Evolutionary conservation across 2,797 vertebrate genomes (phyloP), one percentile per base, ranked within the genome.

Genomic region (Microtus obscurus): DNA sequence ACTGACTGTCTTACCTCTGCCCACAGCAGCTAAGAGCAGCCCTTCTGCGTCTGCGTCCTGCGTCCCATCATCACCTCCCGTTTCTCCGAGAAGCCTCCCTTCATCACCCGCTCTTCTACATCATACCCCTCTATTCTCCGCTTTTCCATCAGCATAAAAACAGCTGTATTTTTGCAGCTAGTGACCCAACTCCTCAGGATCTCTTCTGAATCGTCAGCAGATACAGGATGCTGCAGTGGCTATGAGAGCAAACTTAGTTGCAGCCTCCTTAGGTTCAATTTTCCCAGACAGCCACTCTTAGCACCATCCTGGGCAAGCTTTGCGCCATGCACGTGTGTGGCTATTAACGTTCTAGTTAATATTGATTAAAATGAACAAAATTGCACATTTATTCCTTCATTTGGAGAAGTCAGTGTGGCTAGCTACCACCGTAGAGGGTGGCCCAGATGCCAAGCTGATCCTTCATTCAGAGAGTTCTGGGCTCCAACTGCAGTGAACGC

Each of bases 71-170:
- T 79, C 16, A 11, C 27, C n/a, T 85, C 17, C 78, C 29, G 1
- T 90, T 53, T 92, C 43, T 81, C 53, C 79, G 81, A 82, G 89
- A 81, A 45, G 65, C 53, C 31, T 74, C 74, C 71, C 17, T 53
- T 67, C 25, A 37, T 87, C 48, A 43, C 95, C 21, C 71, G 23
- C 7, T 93, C 11, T 37, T 95, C 53, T 29, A 16, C 61, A 73
- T 85, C 90, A 61, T 45, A 8, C 3, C 59, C 63, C 74, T 92
- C 92, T 59, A 77, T n/a, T 91, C 89, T 67, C 80, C 13, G 45
- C 69, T 78, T 43, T 91, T 65, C 93, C 80, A 25, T 91, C 87
- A 76, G 76, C 76, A 53, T 65, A 40, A 91, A 96, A 87, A 31
- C 34, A 76, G 53, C 79, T 51, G 8, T 91, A 34, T 67, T 43